These are phyloP conservation scores for Microtus richardsoni DNA, from an alignment of 2,113 vertebrate genomes.

Conservation along the genomic window DNA sequence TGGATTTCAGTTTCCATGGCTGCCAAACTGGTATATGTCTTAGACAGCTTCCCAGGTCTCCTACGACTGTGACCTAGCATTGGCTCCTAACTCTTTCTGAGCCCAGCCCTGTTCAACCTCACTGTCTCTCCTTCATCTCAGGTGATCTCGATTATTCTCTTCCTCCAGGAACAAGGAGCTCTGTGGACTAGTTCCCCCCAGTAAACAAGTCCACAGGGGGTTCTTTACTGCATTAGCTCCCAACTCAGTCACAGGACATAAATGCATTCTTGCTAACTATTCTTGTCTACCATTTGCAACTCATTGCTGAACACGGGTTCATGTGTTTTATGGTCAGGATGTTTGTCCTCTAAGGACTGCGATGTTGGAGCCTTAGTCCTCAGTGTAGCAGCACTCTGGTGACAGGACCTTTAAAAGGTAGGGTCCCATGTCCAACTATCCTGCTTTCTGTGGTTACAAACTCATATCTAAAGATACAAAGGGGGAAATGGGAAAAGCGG, in stretches of 20 bases:
- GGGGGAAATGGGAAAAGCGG: neutral
- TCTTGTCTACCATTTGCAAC: neutral
- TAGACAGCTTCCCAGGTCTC: neutral
- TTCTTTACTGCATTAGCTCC: neutral
- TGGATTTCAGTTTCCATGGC: conserved; percentile 36
- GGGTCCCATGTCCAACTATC: no score
- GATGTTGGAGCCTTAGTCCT: neutral
- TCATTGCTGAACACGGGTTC: neutral
- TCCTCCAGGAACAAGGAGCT: neutral
- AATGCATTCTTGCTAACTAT: neutral
- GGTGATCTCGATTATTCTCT: neutral
- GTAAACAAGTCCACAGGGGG: neutral
- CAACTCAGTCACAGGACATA: conserved; percentile 13
- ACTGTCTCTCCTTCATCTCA: neutral
- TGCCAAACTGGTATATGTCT: neutral
- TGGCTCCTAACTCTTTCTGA: conserved; percentile 17
- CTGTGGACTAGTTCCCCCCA: neutral
- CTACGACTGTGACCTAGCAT: neutral
- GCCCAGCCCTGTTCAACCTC: neutral
- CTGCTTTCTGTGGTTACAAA: neutral
- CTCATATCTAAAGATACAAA: neutral
- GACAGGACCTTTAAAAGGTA: neutral
- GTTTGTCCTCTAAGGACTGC: neutral
- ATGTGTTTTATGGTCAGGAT: neutral
- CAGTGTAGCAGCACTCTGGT: neutral